Evolutionary conservation across 2,888 invertebrate species (phyloP), one percentile per base, ranked within the genome.

Genomic region (Drosophila antonietae): DNA sequence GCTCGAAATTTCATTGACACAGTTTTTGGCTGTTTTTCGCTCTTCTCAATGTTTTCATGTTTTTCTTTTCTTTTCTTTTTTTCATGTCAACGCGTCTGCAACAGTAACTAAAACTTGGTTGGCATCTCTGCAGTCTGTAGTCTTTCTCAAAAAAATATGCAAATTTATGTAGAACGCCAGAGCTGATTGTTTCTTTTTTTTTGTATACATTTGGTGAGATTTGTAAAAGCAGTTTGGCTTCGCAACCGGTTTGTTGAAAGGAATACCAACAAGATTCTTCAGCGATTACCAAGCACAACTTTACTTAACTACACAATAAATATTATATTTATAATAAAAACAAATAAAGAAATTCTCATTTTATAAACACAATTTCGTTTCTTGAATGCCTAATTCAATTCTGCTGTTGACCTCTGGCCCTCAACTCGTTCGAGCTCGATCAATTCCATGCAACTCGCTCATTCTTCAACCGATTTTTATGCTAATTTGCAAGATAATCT

Each of bases 1-100:
- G 72, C 82, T 79, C 70, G 61, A 83, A 78, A 86, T 85, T 88
- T 86, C 84, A 84, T 84, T 84, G 84, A 88, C 84, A 88, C 86
- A 84, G 53, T 80, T 84, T 74, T 78, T 58, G 35, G 23, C 7
- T 33, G 28, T 57, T 74, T 68, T 60, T 65, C 23, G 0, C 2
- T 20, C 20, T 2, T 20, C 52, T 63, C 23, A 35, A 41, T 56
- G 55, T 59, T 58, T 58, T 28, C 51, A 2, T 35, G 58, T 39
- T 59, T 46, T 53, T 43, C 28, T 41, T 35, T 12, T 59, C 51
- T 44, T 44, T 58, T 37, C 43, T 39, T 2, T 59, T 68, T 76
- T 73, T 65, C n/a, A 56, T 78, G 78, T 60, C 49, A 53, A 64
- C 52, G 68, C 31, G 76, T 63, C 65, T 62, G 57, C 52, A 78